phyloP scores from a whole-genome alignment of 2,888 invertebrate genomes.

The Antitype chi region DNA sequence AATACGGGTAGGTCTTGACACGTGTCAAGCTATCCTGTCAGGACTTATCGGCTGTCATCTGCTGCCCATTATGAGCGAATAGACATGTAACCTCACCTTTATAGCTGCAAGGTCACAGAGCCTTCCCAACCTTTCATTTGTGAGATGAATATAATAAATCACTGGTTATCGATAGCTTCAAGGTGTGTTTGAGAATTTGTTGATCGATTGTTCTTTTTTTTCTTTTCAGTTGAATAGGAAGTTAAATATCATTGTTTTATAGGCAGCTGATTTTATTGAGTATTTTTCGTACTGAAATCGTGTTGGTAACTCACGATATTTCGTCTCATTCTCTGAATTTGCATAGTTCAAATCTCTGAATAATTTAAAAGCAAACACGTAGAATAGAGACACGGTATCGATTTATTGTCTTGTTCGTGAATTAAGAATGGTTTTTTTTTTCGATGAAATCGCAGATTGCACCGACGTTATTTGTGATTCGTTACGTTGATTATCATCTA shows the following conservation, averaged over 20 bases:
- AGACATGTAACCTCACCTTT: constrained; percentile 82
- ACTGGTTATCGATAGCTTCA: constrained; percentile 77
- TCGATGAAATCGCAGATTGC: constrained; percentile 60
- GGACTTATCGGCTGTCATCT: constrained; percentile 86
- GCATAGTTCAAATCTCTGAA: constrained; percentile 14
- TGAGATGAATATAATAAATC: constrained; percentile 71
- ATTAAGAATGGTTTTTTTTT: constrained; percentile 12
- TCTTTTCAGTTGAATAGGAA: constrained; percentile 53
- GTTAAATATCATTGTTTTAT: constrained; percentile 60
- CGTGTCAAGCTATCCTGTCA: constrained; percentile 58
- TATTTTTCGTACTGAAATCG: constrained; percentile 35
- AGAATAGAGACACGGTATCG: neutral
- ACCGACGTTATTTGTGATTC: constrained; percentile 57
- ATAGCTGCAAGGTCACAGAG: constrained; percentile 77
- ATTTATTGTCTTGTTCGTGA: constrained; percentile 27
- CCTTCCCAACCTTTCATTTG: constrained; percentile 80
- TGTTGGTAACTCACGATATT: constrained; percentile 43
- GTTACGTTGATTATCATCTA: constrained; percentile 52
- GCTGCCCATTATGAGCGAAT: constrained; percentile 81
- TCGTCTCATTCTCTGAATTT: constrained; percentile 22
- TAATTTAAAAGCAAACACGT: constrained; percentile 20
- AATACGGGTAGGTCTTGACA: constrained; percentile 48
- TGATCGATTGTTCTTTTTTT: constrained; percentile 74
- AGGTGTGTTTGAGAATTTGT: constrained; percentile 71
- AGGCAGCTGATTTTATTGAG: constrained; percentile 18